Evolutionary conservation across 1,140 invertebrate genomes (phyloP).

Genomic region (Drosophila novamexicana): DNA sequence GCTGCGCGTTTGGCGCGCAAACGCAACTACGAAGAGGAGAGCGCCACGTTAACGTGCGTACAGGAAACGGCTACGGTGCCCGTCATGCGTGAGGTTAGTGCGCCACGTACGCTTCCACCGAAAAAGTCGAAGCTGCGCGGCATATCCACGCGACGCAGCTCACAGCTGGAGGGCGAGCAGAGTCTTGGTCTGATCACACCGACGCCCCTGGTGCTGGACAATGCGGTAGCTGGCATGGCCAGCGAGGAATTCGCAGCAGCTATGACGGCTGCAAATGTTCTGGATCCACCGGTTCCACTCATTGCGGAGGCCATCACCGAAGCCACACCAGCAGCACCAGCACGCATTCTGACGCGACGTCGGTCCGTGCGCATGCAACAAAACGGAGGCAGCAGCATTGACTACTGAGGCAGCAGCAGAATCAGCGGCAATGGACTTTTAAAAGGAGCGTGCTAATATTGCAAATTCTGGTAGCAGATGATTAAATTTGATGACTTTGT

Average conservation of each 20-base stretch:
- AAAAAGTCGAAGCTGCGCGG: constrained; percentile 84
- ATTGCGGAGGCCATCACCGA: constrained; percentile 23
- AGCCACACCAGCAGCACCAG: constrained; percentile 34
- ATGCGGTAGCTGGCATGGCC: constrained; percentile 78
- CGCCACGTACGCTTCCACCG: constrained; percentile 73
- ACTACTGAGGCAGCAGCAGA: constrained; percentile 48
- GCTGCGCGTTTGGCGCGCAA: constrained; percentile 67
- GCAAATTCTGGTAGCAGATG: constrained; percentile 27
- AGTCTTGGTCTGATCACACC: constrained; percentile 81
- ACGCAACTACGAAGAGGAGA: constrained; percentile 72
- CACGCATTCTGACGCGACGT: constrained; percentile 74
- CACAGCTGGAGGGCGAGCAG: constrained; percentile 87
- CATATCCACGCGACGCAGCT: constrained; percentile 83
- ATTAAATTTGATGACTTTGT: constrained; percentile 45
- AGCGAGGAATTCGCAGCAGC: constrained; percentile 51
- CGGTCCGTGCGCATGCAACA: constrained; percentile 78
- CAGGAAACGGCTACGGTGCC: constrained; percentile 39
- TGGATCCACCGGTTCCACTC: constrained; percentile 63
- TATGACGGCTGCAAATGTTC: constrained; percentile 9
- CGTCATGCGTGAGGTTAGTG: constrained; percentile 49
- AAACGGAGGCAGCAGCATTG: constrained; percentile 64
- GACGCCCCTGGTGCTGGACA: constrained; percentile 75
- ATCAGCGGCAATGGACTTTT: constrained; percentile 27
- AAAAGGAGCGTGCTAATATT: constrained; percentile 34
- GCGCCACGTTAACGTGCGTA: constrained; percentile 11